Conservation (phyloP, 2,888 invertebrate species). For the Dryobota labecula region DNA sequence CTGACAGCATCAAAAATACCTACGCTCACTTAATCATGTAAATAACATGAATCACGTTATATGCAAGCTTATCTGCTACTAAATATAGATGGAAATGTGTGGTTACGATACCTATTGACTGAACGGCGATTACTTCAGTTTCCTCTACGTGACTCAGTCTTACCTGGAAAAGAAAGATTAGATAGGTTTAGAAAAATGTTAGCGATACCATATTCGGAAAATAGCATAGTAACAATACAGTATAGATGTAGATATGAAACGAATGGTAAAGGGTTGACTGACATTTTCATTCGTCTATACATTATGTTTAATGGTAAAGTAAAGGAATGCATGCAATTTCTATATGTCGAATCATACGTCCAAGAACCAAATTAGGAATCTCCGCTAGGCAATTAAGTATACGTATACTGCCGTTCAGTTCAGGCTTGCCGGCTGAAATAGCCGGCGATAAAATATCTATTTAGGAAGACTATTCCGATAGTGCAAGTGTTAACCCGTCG, state of each 20-base stretch:
- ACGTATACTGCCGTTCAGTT: conserved; percentile 4
- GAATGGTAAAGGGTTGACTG: background rate
- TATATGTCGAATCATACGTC: background rate
- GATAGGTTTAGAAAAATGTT: background rate
- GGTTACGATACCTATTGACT: conserved; percentile 27
- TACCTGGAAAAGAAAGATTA: conserved; percentile 49
- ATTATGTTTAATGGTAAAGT: background rate
- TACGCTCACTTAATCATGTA: conserved; percentile 29
- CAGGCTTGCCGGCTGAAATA: conserved; percentile 6
- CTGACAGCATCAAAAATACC: conserved; percentile 11
- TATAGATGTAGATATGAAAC: background rate
- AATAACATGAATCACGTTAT: conserved; percentile 47
- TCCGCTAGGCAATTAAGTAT: conserved; percentile 1
- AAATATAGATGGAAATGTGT: conserved; percentile 31
- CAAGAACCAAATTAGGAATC: background rate
- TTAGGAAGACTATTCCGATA: conserved; percentile 21
- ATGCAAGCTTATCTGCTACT: conserved; percentile 40
- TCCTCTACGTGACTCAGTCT: conserved; percentile 28
- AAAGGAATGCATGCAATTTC: background rate
- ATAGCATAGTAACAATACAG: background rate
- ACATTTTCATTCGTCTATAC: background rate
- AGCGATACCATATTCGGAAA: background rate
- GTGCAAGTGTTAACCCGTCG: conserved; percentile 40
- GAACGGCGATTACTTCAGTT: background rate
- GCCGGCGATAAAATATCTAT: conserved; percentile 24